Evolutionary conservation across 2,113 vertebrate genomes (phyloP).

Genomic region (Anser brachyrhynchus): DNA sequence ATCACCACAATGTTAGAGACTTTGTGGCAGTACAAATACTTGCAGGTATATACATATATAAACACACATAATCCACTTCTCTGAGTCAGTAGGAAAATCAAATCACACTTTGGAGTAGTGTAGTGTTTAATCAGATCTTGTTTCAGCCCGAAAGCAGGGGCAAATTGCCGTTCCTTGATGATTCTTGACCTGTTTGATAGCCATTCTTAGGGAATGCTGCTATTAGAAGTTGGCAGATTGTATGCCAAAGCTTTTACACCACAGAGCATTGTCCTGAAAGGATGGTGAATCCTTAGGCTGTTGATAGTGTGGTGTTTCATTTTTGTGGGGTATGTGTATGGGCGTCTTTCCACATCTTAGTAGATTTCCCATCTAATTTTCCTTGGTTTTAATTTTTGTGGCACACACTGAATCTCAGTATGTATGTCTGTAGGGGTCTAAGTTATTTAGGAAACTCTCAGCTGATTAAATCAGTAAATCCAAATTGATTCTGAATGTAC

Average conservation of each 20-base stretch:
- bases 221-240: not conserved
- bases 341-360: not conserved
- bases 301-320: too few species aligned
- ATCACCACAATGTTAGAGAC: accelerated
- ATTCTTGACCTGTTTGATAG: not conserved
- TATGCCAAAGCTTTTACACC: not conserved
- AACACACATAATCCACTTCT: accelerated
- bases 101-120: not conserved
- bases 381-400: not conserved
- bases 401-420: not conserved
- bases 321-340: not conserved
- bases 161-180: not conserved
- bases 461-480: conserved; percentile 2
- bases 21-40: not conserved
- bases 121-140: not conserved
- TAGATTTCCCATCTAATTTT: not conserved
- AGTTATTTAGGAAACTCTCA: not conserved
- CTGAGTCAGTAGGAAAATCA: not conserved
- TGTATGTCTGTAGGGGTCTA: not conserved
- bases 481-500: conserved; percentile 14
- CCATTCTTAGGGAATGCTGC: not conserved
- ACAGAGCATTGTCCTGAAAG: not conserved
- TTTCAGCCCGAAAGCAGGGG: not conserved
- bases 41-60: not conserved
- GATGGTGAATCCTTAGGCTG: not conserved